A percentile compares a stretch with the other conserved stretches of the same genome.
Evolutionary conservation across 2,797 vertebrate species (phyloP).

Genomic region (Semaprochilodus insignis): DNA sequence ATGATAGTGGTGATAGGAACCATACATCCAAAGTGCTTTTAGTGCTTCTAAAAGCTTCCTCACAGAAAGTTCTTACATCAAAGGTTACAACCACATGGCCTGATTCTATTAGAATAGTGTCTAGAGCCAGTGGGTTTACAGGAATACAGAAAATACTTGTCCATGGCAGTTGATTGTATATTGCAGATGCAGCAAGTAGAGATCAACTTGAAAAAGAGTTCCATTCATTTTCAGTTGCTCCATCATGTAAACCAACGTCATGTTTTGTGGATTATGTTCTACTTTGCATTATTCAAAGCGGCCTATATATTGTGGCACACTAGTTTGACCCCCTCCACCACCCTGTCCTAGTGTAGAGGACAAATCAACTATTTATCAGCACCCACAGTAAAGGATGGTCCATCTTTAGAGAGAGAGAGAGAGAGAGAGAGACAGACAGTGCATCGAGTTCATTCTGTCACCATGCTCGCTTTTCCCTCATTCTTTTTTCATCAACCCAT

Average conservation of each 20-base stretch:
- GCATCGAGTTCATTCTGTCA: slow-evolving; percentile 58
- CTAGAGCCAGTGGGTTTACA: no score
- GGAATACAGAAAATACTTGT: background rate
- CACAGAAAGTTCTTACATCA: no score
- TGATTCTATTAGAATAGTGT: no score
- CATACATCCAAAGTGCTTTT: no score
- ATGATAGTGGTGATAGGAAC: no score
- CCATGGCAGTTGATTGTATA: background rate
- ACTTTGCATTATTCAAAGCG: slow-evolving; percentile 41
- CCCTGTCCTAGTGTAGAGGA: slow-evolving; percentile 30
- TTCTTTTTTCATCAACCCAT: slow-evolving; percentile 72
- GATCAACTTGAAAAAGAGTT: background rate
- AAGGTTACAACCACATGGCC: no score
- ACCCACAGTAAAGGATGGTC: slow-evolving; percentile 41
- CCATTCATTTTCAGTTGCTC: slow-evolving; percentile 27
- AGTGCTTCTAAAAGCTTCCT: no score
- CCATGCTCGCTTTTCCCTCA: slow-evolving; percentile 53
- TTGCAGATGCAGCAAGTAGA: background rate
- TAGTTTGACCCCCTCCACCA: slow-evolving; percentile 25
- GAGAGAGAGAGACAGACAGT: slow-evolving; percentile 45
- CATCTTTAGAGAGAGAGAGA: slow-evolving; percentile 46
- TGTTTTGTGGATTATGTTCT: slow-evolving; percentile 30
- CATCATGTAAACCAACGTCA: slow-evolving; percentile 9
- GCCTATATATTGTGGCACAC: slow-evolving; percentile 38
- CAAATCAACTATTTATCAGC: slow-evolving; percentile 57